phyloP scores from a whole-genome alignment of 1,140 invertebrate species.

The Fopius arisanus region DNA sequence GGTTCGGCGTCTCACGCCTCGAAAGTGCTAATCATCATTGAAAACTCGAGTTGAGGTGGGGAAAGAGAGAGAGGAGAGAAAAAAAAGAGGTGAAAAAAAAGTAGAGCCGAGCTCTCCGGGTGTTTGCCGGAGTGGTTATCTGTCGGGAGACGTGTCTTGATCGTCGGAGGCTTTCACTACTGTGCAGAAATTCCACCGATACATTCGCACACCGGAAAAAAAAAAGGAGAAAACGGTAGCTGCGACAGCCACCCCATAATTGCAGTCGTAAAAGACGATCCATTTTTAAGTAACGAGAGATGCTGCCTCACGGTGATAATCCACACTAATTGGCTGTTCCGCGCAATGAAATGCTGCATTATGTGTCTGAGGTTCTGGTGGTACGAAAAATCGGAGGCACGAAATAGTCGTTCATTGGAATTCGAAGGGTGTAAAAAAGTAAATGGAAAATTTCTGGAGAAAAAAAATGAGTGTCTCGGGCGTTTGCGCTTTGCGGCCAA shows the following conservation, averaged over 20 bases:
- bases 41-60: conserved; percentile 48
- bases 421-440: not conserved
- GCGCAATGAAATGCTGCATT: not conserved
- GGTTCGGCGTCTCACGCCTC: conserved; percentile 29
- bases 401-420: not conserved
- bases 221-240: not conserved
- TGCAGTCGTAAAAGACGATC: conserved; percentile 1
- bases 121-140: conserved; percentile 56
- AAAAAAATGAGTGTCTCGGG: not conserved
- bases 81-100: conserved; percentile 39
- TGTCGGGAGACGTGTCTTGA: conserved; percentile 30
- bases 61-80: conserved; percentile 6
- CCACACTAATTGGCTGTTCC: not conserved
- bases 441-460: not conserved
- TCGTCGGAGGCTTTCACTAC: not conserved
- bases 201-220: not conserved
- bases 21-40: conserved; percentile 60
- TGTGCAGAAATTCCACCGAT: not conserved
- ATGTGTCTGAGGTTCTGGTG: not conserved
- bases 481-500: not conserved
- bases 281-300: conserved; percentile 12
- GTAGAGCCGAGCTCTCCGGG: conserved; percentile 52
- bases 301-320: conserved; percentile 20
- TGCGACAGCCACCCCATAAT: not conserved
- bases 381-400: too few relatives aligned